Base-by-base conservation (phyloP, 2,888 invertebrate species). In the Sericinus montela region DNA sequence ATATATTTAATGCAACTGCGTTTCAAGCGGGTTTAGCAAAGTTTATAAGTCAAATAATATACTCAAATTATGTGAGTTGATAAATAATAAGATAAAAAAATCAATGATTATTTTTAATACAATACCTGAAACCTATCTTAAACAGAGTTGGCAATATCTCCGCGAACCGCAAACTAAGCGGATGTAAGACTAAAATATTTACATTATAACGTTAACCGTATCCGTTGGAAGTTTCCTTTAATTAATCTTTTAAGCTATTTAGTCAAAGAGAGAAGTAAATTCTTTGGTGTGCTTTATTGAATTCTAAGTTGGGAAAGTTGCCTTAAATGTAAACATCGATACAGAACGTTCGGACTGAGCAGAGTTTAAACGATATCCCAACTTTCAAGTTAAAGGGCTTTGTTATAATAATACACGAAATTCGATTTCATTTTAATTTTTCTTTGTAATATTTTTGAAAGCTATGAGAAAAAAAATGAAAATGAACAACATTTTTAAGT, bases 241-340 rank as follows among this genome's bases (percentile, higher is more conserved):
- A 84, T 86, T 84, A 86, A 85, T 85, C 79, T 77, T 76, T 78
- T 79, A 71, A 82, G 78, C 75, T 80, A 81, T 85, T 85, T 83
- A 84, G 80, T 80, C 83, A 82, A 82, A 85, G 81, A 75, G 76
- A 77, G 57, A 60, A 80, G 73, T 74, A 72, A 83, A 82, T 80
- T 80, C 81, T 81, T 75, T 71, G 70, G 72, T 72, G 70, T 65
- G 78, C 82, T 80, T 83, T 82, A 82, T 82, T 83, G 79, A 84
- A 84, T 79, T 80, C 82, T 80, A 74, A 79, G 74, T 72, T 73
- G 67, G 71, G 70, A 72, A 82, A 85, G 76, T 83, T 84, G 69
- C 67, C 80, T 81, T 80, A 80, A 80, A 80, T 76, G 74, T 79
- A 84, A 78, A 75, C 78, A 81, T 76, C 83, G 81, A 84, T 82